These are phyloP conservation scores for Diaprepes abbreviatus DNA, from an alignment of 2,888 invertebrate genomes.

Conservation along the genomic window DNA sequence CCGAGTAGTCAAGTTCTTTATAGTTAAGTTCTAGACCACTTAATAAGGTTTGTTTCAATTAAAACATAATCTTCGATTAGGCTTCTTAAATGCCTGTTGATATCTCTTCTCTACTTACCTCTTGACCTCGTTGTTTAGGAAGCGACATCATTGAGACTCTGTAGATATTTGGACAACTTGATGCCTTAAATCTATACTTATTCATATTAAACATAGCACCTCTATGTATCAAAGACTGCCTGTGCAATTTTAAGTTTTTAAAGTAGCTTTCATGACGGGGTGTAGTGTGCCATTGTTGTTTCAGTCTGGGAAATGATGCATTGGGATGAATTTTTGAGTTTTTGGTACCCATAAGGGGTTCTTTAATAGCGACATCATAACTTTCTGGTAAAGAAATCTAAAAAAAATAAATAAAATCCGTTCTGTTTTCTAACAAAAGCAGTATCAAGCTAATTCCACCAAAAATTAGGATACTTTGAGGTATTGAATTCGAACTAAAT, in stretches of 20 bases:
- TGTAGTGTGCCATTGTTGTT: conserved; percentile 71
- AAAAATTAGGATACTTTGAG: no score
- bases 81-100: no score
- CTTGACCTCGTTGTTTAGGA: conserved; percentile 83
- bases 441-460: no score
- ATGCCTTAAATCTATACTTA: conserved; percentile 85
- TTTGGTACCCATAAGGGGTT: conserved; percentile 52
- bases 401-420: conserved; percentile 2
- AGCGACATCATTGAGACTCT: conserved; percentile 91
- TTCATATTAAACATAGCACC: conserved; percentile 88
- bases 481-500: no score
- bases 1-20: no score
- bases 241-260: conserved; percentile 79
- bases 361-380: conserved; percentile 53
- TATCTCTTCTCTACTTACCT: conserved; percentile 70
- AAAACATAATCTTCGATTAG: no score
- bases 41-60: no score
- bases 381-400: conserved; percentile 56
- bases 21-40: no score
- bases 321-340: conserved; percentile 48
- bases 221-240: conserved; percentile 88
- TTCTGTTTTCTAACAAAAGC: no score
- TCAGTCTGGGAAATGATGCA: conserved; percentile 68
- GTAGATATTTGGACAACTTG: conserved; percentile 93
- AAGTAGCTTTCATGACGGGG: conserved; percentile 74